Evolutionary conservation across 1,140 invertebrate species (phyloP).

Genomic region (Bacillus rossius): DNA sequence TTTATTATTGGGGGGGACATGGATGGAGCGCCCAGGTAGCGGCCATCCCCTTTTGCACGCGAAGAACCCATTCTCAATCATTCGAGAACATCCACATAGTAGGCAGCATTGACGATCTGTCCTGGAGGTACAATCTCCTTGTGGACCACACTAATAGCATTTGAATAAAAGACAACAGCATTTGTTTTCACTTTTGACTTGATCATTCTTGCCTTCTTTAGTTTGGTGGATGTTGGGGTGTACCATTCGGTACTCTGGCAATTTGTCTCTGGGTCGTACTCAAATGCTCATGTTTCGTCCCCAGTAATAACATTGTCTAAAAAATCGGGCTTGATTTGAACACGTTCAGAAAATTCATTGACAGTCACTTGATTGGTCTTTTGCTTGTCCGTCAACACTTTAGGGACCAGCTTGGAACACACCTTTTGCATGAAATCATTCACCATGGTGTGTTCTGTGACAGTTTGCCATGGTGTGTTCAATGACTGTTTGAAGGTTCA

Average conservation of each 20-base stretch:
- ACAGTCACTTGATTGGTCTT: background rate
- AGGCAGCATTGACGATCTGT: conserved; percentile 22
- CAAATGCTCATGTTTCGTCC: conserved; percentile 28
- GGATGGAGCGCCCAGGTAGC: background rate
- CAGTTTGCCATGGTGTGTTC: too few relatives aligned
- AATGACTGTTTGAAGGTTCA: too few relatives aligned
- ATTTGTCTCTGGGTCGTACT: conserved; percentile 29
- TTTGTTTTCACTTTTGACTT: conserved; percentile 32
- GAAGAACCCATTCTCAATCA: background rate
- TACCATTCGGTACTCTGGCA: conserved; percentile 24
- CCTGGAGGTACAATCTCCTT: conserved; percentile 28
- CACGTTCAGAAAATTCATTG: background rate
- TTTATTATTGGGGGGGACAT: too few relatives aligned
- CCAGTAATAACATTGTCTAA: conserved; percentile 19
- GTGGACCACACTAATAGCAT: conserved; percentile 29
- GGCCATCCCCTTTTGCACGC: background rate
- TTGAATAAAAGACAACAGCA: conserved; percentile 30
- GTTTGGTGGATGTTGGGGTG: conserved; percentile 7
- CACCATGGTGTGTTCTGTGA: too few relatives aligned
- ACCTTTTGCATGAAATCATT: background rate
- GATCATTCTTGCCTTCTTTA: conserved; percentile 26
- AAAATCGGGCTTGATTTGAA: background rate
- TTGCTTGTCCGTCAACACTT: background rate
- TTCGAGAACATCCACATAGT: conserved; percentile 12
- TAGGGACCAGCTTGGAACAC: background rate